Base-by-base conservation (phyloP, 2,797 vertebrate genomes). In the Leptodactylus fallax region DNA sequence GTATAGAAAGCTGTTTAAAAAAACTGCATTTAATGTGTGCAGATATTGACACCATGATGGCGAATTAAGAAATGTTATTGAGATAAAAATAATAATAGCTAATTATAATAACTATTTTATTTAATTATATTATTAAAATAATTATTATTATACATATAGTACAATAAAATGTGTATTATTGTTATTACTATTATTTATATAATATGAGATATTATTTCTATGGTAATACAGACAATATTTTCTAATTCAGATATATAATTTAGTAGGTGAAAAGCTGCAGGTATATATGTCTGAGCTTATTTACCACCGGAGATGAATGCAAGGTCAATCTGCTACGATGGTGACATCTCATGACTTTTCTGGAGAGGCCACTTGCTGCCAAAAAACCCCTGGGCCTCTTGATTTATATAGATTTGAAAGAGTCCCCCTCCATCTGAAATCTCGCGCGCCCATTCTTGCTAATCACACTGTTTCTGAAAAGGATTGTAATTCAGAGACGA, bases 391-490 rank as follows among this genome's bases (percentile, higher is more conserved):
- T 96, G 96, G 96, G 97, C 97, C 97, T 98, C 97, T 98, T 98
- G 98, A 98, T 98, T 97, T 98, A 96, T 97, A 97, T 96, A 96
- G 95, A 97, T 98, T 97, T 99, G 97, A 99, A 99, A 98, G 97
- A 96, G 95, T 96, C 51, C 96, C 95, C 96, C 96, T 97, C 94
- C 93, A 96, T 95, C 96, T 95, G 93, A 97, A 97, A 97, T 65
- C 67, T 11, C 65, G 53, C 16, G 60, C 27, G 19, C 53, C 96
- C 96, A 96, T 96, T 97, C 97, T 96, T 96, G 95, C 93, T 94
- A 97, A 96, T 98, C 97, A 98, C 95, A 92, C 36, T 36, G 82
- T 94, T 96, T 96, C 56, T 98, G 97, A 97, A 97, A 97, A 95
- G 97, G 96, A 95, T 96, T 97, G 96, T 95, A 96, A 96, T 94